Evolutionary conservation across 2,888 invertebrate genomes (phyloP).

Genomic region (Digitonthophagus gazella): DNA sequence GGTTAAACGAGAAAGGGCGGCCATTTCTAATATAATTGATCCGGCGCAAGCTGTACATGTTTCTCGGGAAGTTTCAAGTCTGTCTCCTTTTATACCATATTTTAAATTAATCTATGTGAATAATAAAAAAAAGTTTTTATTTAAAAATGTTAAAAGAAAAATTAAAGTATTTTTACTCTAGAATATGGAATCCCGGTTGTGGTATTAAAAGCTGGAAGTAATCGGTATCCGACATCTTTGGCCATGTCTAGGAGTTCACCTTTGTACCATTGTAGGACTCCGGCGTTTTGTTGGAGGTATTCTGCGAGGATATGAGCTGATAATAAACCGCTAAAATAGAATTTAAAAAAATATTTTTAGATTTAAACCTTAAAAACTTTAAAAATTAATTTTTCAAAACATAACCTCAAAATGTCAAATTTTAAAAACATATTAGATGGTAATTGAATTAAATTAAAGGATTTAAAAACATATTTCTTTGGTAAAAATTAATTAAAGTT

Average conservation of each 20-base stretch:
- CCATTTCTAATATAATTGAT: slow-evolving; percentile 96
- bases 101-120: slow-evolving; percentile 72
- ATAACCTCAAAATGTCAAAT: no score
- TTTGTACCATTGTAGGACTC: slow-evolving; percentile 78
- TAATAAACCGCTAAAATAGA: slow-evolving; percentile 70
- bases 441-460: no score
- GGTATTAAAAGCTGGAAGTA: slow-evolving; percentile 97
- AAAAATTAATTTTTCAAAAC: no score
- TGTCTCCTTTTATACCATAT: slow-evolving; percentile 76
- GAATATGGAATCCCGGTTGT: slow-evolving; percentile 96
- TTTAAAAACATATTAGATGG: no score
- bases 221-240: slow-evolving; percentile 85
- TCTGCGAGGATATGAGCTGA: slow-evolving; percentile 90
- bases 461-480: no score
- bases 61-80: slow-evolving; percentile 74
- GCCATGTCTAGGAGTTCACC: slow-evolving; percentile 88
- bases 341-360: not conserved
- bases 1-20: slow-evolving; percentile 88
- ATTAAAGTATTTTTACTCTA: slow-evolving; percentile 59
- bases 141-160: slow-evolving; percentile 7
- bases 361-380: no score
- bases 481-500: no score
- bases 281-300: slow-evolving; percentile 73
- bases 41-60: slow-evolving; percentile 99
- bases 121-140: not conserved